Conservation (phyloP, 2,888 invertebrate genomes). For the Mallateleia sp. region DNA sequence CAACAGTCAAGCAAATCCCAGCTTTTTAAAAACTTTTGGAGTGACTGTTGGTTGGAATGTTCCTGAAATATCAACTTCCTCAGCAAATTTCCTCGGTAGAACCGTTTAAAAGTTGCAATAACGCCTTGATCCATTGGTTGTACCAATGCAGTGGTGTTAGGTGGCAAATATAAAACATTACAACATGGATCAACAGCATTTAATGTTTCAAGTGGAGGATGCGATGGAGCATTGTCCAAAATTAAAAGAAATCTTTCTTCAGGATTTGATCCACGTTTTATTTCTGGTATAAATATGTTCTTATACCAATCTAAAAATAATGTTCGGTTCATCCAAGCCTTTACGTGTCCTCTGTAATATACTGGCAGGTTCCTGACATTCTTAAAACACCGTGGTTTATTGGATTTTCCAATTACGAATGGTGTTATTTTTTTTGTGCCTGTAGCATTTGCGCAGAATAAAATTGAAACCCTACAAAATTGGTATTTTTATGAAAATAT, state of each 20-base stretch:
- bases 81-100: neutral
- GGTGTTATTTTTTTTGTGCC: conserved; percentile 45
- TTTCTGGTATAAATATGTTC: neutral
- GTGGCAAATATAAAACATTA: conserved; percentile 11
- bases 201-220: conserved; percentile 1
- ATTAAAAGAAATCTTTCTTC: neutral
- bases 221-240: conserved; percentile 9
- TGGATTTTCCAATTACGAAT: neutral
- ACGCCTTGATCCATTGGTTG: neutral
- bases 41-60: neutral
- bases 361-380: neutral
- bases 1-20: neutral
- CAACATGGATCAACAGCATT: neutral
- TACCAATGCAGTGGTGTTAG: neutral
- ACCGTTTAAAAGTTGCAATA: neutral
- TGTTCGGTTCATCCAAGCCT: neutral
- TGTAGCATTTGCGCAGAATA: conserved; percentile 80
- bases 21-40: neutral
- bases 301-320: conserved; percentile 15
- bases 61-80: neutral
- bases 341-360: neutral
- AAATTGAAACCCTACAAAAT: neutral
- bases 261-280: neutral
- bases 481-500: conserved; percentile 57
- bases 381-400: conserved; percentile 21